Percentiles rank a stretch among this genome's conserved stretches.
Conservation (phyloP, 2,888 invertebrate genomes). For the Graphium colonna region DNA sequence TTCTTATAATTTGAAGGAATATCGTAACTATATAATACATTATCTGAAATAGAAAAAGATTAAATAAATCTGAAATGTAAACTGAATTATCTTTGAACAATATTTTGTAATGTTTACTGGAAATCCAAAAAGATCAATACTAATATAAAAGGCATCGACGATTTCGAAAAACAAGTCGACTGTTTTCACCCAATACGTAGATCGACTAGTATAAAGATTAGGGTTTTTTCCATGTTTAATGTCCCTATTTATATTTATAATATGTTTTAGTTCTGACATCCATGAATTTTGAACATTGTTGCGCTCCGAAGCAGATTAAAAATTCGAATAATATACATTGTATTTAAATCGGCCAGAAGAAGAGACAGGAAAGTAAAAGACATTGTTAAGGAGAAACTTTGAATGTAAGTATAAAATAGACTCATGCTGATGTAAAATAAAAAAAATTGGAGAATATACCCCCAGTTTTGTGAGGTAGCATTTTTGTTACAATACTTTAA, state of each 20-base stretch:
- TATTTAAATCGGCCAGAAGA: not conserved
- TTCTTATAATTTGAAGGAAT: conserved; percentile 1
- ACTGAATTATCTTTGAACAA: too few relatives aligned
- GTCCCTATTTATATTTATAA: not conserved
- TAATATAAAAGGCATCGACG: not conserved
- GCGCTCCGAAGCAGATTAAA: not conserved
- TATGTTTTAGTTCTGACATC: not conserved
- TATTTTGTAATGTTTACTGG: conserved; percentile 1
- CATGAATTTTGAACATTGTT: not conserved
- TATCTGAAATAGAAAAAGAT: not conserved
- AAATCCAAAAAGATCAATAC: not conserved
- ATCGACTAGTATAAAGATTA: not conserved
- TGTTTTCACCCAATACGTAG: not conserved
- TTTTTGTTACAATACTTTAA: not conserved
- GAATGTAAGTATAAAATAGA: not conserved
- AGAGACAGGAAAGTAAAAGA: not conserved
- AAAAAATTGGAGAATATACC: not conserved
- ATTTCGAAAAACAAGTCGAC: not conserved
- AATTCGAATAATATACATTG: conserved; percentile 5
- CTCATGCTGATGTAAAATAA: not conserved
- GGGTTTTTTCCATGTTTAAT: not conserved
- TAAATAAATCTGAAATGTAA: too few relatives aligned
- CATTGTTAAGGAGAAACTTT: not conserved
- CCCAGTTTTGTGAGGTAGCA: not conserved
- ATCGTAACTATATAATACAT: not conserved